phyloP scores from a whole-genome alignment of 2,797 vertebrate species.

The Siniperca scherzeri region DNA sequence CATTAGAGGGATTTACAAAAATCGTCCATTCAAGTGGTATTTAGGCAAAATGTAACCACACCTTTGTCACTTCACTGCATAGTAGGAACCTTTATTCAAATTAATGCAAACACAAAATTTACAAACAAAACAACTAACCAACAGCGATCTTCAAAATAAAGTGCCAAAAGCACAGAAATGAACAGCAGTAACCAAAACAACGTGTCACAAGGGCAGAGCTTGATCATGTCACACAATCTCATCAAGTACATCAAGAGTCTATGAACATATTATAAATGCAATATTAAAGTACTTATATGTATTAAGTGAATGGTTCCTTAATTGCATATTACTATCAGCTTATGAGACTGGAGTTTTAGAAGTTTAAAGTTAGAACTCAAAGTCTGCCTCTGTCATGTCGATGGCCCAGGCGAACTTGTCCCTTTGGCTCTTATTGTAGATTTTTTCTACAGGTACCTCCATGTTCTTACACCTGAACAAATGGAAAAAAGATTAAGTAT shows the following conservation, averaged over 20 bases:
- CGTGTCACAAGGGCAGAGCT: neutral
- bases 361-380: conserved; percentile 78
- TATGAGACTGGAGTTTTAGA: neutral
- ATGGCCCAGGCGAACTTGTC: conserved; percentile 91
- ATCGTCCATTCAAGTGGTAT: too few species aligned
- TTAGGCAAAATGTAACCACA: neutral
- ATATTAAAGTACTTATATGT: conserved; percentile 36
- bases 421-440: conserved; percentile 88
- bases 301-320: conserved; percentile 34
- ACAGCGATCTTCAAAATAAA: conserved; percentile 29
- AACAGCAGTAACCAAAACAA: conserved; percentile 40
- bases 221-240: neutral
- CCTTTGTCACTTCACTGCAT: conserved; percentile 37
- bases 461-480: conserved; percentile 86
- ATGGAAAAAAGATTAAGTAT: neutral
- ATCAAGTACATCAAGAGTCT: neutral
- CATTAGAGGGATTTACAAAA: conserved; percentile 10
- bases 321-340: neutral
- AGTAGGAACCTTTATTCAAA: conserved; percentile 75
- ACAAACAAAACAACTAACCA: conserved; percentile 34
- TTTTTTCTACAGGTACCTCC: conserved; percentile 86
- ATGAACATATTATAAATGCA: conserved; percentile 34
- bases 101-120: conserved; percentile 46
- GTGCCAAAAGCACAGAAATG: conserved; percentile 40
- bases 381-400: conserved; percentile 88